Conservation (phyloP, 2,113 vertebrate genomes). For the Salvelinus namaycush region DNA sequence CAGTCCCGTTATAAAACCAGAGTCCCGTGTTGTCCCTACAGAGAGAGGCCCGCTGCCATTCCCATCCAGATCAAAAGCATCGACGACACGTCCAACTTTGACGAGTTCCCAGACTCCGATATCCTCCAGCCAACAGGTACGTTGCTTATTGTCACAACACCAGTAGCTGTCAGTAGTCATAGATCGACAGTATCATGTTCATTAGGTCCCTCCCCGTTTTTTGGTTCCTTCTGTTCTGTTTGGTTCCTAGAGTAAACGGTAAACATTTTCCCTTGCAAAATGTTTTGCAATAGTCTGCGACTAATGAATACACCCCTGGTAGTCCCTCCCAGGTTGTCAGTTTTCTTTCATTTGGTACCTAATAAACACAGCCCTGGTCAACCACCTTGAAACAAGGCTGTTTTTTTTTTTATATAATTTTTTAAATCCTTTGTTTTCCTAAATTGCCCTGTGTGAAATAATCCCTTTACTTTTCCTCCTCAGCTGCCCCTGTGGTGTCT, state of each 20-base stretch:
- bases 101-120: constrained; percentile 98
- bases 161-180: neutral
- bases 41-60: constrained; percentile 96
- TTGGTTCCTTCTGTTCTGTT: no score
- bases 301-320: no score
- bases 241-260: no score
- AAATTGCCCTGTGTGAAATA: neutral
- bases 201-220: neutral
- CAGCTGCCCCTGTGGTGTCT: constrained; percentile 65
- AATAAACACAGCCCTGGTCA: no score
- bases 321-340: no score
- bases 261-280: no score
- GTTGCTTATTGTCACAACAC: neutral
- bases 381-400: neutral
- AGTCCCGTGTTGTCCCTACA: constrained; percentile 55
- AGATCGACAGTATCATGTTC: neutral
- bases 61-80: constrained; percentile 99
- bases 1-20: neutral
- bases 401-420: no score
- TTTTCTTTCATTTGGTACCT: no score
- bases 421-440: neutral
- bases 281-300: neutral
- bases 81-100: constrained; percentile 98
- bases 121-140: constrained; percentile 94
- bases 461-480: neutral